phyloP scores from a whole-genome alignment of 64 coral and sea anemone genomes.

The Cladopsammia gracilis region DNA sequence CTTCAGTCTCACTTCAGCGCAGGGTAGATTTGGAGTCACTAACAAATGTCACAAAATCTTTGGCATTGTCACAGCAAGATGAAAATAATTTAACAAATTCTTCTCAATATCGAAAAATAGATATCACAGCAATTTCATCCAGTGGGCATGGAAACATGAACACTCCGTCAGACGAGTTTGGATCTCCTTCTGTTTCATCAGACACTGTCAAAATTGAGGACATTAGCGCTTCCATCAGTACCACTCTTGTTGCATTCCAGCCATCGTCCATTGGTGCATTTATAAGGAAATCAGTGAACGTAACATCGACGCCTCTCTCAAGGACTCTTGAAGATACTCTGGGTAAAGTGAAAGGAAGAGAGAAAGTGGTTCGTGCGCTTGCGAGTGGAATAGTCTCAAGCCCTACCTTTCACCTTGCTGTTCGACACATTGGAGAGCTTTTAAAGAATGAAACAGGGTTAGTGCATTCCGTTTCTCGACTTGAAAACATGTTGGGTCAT shows the following conservation, averaged over 20 bases:
- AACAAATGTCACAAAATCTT: not conserved
- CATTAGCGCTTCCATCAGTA: not conserved
- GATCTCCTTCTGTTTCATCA: not conserved
- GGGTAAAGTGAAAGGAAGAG: not conserved
- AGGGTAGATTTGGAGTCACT: not conserved
- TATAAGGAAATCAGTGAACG: not conserved
- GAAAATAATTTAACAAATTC: not conserved
- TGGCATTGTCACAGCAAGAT: not conserved
- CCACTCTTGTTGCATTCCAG: not conserved
- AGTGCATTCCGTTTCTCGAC: constrained; percentile 9
- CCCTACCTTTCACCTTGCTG: constrained; percentile 7
- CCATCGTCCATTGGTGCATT: not conserved
- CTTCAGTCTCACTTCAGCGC: not conserved
- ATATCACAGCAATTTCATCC: not conserved
- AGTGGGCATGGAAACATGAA: not conserved
- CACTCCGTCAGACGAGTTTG: too few relatives aligned
- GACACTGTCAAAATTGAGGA: not conserved
- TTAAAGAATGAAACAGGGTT: constrained; percentile 38
- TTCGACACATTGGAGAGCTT: not conserved
- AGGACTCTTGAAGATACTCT: not conserved
- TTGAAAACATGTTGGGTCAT: constrained; percentile 39
- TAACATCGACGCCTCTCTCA: not conserved
- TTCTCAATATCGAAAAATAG: not conserved
- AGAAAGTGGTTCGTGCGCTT: constrained; percentile 4
- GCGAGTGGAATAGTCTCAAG: constrained; percentile 40